phyloP scores from a whole-genome alignment of 2,888 invertebrate species.

The Parelbella ahira region DNA sequence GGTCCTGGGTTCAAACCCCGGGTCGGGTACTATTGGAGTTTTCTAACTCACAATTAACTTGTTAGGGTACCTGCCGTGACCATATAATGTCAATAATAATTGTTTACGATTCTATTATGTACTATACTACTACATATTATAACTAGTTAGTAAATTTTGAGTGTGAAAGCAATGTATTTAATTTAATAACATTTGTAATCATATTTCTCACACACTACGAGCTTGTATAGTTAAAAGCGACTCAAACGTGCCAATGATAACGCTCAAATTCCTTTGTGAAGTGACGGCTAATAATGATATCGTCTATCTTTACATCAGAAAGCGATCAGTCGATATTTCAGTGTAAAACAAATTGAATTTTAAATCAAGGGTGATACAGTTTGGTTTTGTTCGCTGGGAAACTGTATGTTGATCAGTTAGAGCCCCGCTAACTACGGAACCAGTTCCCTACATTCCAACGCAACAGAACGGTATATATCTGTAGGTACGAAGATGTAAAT shows the following conservation, averaged over 20 bases:
- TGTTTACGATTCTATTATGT: too few species aligned
- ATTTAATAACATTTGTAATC: constrained; percentile 8
- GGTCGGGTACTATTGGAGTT: too few species aligned
- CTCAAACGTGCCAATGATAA: constrained; percentile 13
- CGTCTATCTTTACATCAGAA: constrained; percentile 34
- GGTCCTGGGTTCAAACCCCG: too few species aligned
- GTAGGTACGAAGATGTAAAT: background rate
- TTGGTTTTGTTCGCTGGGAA: constrained; percentile 27
- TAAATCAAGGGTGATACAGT: constrained; percentile 29
- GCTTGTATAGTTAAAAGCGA: constrained; percentile 13
- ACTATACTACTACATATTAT: too few species aligned
- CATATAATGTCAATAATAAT: too few species aligned
- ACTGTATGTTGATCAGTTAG: constrained; percentile 43
- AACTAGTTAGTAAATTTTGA: too few species aligned
- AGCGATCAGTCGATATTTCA: constrained; percentile 30
- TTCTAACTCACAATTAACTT: too few species aligned
- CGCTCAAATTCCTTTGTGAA: constrained; percentile 22
- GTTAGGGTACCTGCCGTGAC: too few species aligned
- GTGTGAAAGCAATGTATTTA: too few species aligned
- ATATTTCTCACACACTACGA: constrained; percentile 4
- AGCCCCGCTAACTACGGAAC: constrained; percentile 52
- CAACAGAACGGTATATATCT: constrained; percentile 15
- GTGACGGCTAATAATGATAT: constrained; percentile 25
- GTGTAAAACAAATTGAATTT: constrained; percentile 27
- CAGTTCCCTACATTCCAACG: constrained; percentile 60